A percentile compares a stretch with the other conserved stretches of the same genome.
Evolutionary conservation across 2,113 vertebrate genomes (phyloP).

Genomic region (Climacteris rufus): DNA sequence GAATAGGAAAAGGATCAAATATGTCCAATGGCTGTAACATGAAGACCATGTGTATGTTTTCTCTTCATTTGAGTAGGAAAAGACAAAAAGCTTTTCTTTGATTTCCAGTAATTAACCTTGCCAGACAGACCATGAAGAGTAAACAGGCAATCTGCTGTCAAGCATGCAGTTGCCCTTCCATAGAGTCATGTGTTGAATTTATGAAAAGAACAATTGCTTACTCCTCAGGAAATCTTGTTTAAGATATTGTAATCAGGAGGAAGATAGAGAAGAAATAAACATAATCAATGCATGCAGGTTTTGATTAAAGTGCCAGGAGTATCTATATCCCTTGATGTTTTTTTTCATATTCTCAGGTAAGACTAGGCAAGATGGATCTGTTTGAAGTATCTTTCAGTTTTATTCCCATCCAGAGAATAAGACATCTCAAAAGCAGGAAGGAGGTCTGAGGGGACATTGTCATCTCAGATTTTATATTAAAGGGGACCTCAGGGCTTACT

Average conservation of each 20-base stretch:
- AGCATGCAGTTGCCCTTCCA: not conserved
- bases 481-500: not conserved
- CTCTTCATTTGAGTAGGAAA: not conserved
- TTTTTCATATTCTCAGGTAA: not conserved
- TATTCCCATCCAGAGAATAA: not conserved
- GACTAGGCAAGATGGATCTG: not conserved
- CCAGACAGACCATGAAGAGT: constrained; percentile 11
- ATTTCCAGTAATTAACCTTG: constrained; percentile 27
- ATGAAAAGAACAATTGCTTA: not conserved
- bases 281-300: not conserved
- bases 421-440: not conserved
- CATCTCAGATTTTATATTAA: not conserved
- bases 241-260: not conserved
- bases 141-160: not conserved
- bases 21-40: not conserved
- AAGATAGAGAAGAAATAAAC: not conserved
- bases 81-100: not conserved
- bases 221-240: not conserved
- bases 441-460: not conserved
- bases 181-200: not conserved
- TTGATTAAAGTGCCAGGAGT: not conserved
- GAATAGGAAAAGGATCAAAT: not conserved
- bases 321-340: accelerated
- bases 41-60: not conserved
- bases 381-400: not conserved